phyloP scores from a whole-genome alignment of 2,113 vertebrate genomes.

The Apus apus region DNA sequence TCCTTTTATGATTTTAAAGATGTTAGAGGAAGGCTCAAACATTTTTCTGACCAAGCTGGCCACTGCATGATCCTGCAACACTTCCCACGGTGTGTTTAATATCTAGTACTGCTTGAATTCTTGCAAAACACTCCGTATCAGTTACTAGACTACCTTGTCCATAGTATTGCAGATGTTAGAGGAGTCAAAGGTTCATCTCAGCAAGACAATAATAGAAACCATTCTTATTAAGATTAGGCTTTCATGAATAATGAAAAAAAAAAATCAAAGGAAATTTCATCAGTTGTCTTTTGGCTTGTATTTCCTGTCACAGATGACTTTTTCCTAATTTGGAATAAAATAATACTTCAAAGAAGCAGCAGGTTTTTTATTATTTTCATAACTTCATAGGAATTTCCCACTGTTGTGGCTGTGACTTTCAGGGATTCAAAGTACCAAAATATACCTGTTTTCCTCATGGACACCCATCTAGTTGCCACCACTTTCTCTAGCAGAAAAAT shows the following conservation, averaged over 20 bases:
- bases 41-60: not conserved
- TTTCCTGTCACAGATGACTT: not conserved
- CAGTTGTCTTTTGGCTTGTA: not conserved
- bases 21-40: not conserved
- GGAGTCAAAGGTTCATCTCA: not conserved
- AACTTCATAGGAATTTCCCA: not conserved
- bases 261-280: not conserved
- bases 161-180: not conserved
- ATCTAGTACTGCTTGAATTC: not conserved
- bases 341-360: not conserved
- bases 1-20: not conserved
- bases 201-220: slow-evolving; percentile 16
- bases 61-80: not conserved
- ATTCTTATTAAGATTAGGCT: not conserved
- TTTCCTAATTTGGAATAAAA: not conserved
- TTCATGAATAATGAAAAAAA: not conserved
- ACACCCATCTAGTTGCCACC: not conserved
- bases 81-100: not conserved
- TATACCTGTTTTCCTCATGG: accelerated
- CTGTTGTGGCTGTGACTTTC: not conserved
- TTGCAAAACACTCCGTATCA: not conserved
- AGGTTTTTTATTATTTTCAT: not conserved
- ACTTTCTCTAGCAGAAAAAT: not conserved
- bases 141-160: not conserved
- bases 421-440: not conserved